These are phyloP conservation scores for Antheraea mylitta DNA, from an alignment of 1,140 invertebrate species.

Conservation along the genomic window DNA sequence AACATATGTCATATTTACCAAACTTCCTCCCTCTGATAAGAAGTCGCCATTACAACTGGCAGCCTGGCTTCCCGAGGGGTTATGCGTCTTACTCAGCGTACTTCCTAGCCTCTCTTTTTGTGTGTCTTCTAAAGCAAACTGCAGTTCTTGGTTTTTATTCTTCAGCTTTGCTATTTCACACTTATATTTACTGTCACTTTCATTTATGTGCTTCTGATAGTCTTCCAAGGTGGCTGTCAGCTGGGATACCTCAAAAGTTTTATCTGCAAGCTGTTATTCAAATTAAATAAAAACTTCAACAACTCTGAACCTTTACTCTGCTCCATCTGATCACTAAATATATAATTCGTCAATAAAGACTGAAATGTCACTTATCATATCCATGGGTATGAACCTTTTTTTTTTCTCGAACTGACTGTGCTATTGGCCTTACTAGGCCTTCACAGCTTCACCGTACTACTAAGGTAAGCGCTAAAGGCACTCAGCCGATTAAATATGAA, in stretches of 20 bases:
- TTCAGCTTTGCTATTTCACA: constrained; percentile 77
- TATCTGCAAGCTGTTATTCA: constrained; percentile 83
- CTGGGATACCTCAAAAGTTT: constrained; percentile 85
- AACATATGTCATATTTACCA: constrained; percentile 47
- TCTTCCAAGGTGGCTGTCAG: constrained; percentile 82
- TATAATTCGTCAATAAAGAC: no score
- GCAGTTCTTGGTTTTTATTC: constrained; percentile 77
- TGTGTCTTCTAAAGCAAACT: constrained; percentile 69
- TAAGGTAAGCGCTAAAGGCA: no score
- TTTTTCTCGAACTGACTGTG: no score
- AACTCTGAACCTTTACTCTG: neutral
- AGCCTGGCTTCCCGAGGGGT: constrained; percentile 49
- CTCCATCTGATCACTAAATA: no score
- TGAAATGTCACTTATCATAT: no score
- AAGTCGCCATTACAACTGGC: constrained; percentile 74
- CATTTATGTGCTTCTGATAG: constrained; percentile 82
- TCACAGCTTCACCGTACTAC: no score
- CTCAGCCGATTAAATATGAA: neutral
- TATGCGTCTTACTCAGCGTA: constrained; percentile 50
- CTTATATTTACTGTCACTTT: constrained; percentile 79
- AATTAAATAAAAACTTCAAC: constrained; percentile 29
- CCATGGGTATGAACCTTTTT: no score
- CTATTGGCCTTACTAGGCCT: no score
- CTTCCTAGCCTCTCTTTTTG: constrained; percentile 62
- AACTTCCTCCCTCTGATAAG: constrained; percentile 71